phyloP scores from a whole-genome alignment of 1,140 invertebrate genomes.

The Pseudomyrmex gracilis region DNA sequence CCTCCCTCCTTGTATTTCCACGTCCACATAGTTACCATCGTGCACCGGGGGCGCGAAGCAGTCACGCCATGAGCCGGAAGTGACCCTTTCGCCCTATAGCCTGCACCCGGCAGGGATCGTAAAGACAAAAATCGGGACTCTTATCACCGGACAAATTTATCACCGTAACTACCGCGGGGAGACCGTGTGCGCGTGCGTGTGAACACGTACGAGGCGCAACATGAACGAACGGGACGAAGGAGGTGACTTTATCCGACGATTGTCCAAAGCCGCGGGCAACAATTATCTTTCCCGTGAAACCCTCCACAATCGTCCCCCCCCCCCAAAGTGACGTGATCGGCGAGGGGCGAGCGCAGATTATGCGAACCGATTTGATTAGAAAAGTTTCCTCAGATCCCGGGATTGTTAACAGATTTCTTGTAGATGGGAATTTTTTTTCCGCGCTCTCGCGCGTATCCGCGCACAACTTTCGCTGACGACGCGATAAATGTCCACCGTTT shows the following conservation, averaged over 20 bases:
- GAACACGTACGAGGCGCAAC: conserved; percentile 22
- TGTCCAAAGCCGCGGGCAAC: conserved; percentile 68
- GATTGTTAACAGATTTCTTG: conserved; percentile 29
- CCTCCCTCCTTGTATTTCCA: no score
- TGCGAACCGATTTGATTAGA: conserved; percentile 15
- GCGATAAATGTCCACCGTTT: conserved; percentile 4
- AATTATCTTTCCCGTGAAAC: conserved; percentile 35
- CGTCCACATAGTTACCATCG: conserved; percentile 8
- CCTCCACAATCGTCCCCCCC: no score
- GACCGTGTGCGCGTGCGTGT: neutral
- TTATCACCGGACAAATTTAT: conserved; percentile 78
- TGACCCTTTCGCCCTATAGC: conserved; percentile 42
- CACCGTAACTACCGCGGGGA: conserved; percentile 61
- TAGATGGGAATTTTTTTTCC: neutral
- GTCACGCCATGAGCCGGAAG: conserved; percentile 75
- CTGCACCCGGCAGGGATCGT: conserved; percentile 65
- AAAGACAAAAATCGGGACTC: conserved; percentile 79
- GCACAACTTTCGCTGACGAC: neutral
- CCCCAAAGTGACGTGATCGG: no score
- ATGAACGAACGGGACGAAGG: conserved; percentile 37
- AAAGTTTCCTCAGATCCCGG: neutral
- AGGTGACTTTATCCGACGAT: conserved; percentile 60
- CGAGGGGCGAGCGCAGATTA: conserved; percentile 6
- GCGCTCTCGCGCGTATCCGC: no score
- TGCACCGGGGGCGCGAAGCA: conserved; percentile 42